Conservation (phyloP, 2,797 vertebrate genomes). For the Hoplostethus mediterraneus region DNA sequence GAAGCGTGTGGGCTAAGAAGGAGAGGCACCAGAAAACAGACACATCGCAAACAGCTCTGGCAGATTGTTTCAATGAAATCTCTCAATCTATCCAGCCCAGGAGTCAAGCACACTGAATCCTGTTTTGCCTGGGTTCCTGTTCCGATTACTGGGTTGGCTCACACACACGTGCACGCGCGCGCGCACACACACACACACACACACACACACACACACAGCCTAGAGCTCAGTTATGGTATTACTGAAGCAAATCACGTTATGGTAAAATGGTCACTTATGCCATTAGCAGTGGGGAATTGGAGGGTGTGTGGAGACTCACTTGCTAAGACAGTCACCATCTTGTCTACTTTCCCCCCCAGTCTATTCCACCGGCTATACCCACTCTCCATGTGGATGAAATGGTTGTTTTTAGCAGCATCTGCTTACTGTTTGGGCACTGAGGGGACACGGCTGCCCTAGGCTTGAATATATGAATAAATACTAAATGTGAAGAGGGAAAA, state of each 20-base stretch:
- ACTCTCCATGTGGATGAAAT: slow-evolving; percentile 46
- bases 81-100: slow-evolving; percentile 66
- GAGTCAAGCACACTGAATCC: slow-evolving; percentile 71
- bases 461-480: slow-evolving; percentile 76
- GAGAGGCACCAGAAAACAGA: slow-evolving; percentile 62
- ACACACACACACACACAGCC: slow-evolving; percentile 27
- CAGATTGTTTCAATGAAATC: slow-evolving; percentile 75
- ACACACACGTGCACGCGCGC: slow-evolving; percentile 16
- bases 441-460: slow-evolving; percentile 60
- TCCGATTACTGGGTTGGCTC: slow-evolving; percentile 65
- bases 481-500: slow-evolving; percentile 31
- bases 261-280: slow-evolving; percentile 66
- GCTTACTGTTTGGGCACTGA: slow-evolving; percentile 67
- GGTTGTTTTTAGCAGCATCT: slow-evolving; percentile 71
- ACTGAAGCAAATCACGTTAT: slow-evolving; percentile 55
- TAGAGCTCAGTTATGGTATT: slow-evolving; percentile 60
- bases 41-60: slow-evolving; percentile 58
- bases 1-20: slow-evolving; percentile 58
- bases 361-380: slow-evolving; percentile 40
- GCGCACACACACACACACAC: background rate
- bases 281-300: slow-evolving; percentile 54
- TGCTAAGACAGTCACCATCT: slow-evolving; percentile 65
- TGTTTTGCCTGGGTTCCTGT: slow-evolving; percentile 65
- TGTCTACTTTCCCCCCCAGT: slow-evolving; percentile 53
- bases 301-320: slow-evolving; percentile 56